Percentiles rank a stretch among this genome's conserved stretches.
Conservation (phyloP, 2,797 vertebrate genomes). For the Taeniopygia guttata region DNA sequence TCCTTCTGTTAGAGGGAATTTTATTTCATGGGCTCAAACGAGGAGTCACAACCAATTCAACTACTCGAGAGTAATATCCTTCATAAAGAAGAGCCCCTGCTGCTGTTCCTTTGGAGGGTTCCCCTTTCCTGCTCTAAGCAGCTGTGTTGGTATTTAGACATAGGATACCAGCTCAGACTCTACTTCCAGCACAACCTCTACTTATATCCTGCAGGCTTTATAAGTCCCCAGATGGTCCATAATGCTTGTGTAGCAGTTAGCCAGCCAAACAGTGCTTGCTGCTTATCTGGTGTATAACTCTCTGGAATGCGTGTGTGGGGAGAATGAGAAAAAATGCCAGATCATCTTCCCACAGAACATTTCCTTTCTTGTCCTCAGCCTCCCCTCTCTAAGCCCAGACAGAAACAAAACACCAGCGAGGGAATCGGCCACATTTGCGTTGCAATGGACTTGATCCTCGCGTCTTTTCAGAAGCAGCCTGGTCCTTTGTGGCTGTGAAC, state of each 20-base stretch:
- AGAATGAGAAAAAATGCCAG: constrained; percentile 64
- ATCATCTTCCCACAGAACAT: constrained; percentile 69
- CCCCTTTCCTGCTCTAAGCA: constrained; percentile 64
- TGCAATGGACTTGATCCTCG: constrained; percentile 28
- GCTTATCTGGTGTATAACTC: constrained; percentile 69
- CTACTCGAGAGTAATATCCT: constrained; percentile 49
- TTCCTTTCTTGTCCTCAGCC: constrained; percentile 67
- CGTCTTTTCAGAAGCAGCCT: constrained; percentile 34
- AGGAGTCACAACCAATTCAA: constrained; percentile 43
- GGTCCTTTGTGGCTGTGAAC: neutral
- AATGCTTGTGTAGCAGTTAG: constrained; percentile 37
- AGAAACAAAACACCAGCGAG: constrained; percentile 61
- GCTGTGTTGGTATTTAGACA: constrained; percentile 70
- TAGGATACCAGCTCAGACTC: constrained; percentile 62
- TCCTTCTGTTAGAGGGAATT: constrained; percentile 15
- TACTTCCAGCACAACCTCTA: constrained; percentile 49
- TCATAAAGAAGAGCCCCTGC: constrained; percentile 28
- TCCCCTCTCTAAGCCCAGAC: constrained; percentile 59
- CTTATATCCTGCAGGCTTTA: constrained; percentile 42
- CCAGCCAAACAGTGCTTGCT: constrained; percentile 58
- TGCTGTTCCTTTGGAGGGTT: constrained; percentile 33
- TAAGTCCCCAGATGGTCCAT: constrained; percentile 67
- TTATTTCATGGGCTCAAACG: constrained; percentile 35
- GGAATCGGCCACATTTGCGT: constrained; percentile 41
- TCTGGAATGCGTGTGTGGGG: constrained; percentile 52